Evolutionary conservation across 2,113 vertebrate genomes (phyloP).

Genomic region (Tenebrosternarchus preto): DNA sequence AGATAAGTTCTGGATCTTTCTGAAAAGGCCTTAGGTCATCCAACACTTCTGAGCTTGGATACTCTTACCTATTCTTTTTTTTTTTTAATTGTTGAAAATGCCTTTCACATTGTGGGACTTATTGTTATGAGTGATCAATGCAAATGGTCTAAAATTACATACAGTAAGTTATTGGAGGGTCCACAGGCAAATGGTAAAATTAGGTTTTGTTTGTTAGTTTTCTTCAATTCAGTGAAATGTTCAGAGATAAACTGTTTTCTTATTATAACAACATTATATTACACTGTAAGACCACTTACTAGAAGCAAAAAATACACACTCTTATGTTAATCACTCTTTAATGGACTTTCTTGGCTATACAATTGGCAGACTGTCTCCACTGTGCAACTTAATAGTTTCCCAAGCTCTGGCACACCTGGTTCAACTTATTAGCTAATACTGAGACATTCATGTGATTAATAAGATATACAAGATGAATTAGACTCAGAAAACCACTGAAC

Average conservation of each 20-base stretch:
- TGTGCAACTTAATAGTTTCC: not conserved
- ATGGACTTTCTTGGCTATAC: not conserved
- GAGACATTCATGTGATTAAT: not conserved
- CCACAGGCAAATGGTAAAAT: too few relatives aligned
- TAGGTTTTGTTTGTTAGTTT: too few relatives aligned
- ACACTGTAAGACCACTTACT: not conserved
- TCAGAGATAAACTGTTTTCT: too few relatives aligned
- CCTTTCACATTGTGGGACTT: too few relatives aligned
- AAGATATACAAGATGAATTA: not conserved
- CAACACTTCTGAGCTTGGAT: not conserved
- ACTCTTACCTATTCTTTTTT: not conserved
- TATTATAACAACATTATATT: not conserved
- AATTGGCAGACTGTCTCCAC: not conserved
- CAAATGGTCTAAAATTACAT: too few relatives aligned
- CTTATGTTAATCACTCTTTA: not conserved
- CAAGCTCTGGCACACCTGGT: not conserved
- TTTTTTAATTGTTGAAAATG: too few relatives aligned
- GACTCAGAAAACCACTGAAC: not conserved
- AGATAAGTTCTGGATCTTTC: not conserved
- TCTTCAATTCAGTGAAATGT: too few relatives aligned
- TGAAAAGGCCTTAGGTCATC: not conserved
- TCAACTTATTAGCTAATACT: conserved; percentile 18
- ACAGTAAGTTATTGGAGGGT: too few relatives aligned
- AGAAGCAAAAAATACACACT: not conserved
- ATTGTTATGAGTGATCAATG: too few relatives aligned